Evolutionary conservation across 2,797 vertebrate genomes (phyloP).

Genomic region (Leontocebus nigricollis): DNA sequence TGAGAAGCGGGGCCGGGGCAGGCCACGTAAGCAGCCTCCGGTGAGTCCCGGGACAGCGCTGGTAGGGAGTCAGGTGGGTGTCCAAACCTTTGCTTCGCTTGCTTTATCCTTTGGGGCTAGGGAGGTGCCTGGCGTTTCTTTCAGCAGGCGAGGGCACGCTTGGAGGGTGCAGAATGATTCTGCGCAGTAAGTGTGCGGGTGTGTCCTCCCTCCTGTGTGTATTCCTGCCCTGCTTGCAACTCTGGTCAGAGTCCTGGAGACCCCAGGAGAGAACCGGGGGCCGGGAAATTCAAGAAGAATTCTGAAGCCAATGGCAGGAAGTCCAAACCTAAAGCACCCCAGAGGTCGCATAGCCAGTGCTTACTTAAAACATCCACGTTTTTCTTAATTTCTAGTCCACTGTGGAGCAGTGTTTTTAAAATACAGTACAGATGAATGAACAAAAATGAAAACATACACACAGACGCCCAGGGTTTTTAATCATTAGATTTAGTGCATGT

Average conservation of each 20-base stretch:
- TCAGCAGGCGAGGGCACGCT: background rate
- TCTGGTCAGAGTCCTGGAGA: background rate
- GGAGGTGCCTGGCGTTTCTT: background rate
- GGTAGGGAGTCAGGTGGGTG: constrained; percentile 74
- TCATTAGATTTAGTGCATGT: accelerated
- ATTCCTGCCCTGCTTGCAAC: accelerated
- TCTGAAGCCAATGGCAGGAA: background rate
- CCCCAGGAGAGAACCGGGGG: background rate
- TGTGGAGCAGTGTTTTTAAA: background rate
- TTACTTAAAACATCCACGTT: background rate
- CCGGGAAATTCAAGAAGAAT: background rate
- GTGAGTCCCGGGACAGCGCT: constrained; percentile 69
- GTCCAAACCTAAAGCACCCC: background rate
- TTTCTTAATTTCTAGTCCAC: background rate
- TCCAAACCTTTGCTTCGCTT: constrained; percentile 29
- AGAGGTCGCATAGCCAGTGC: background rate
- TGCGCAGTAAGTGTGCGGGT: accelerated
- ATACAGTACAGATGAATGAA: background rate
- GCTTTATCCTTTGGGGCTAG: constrained; percentile 24
- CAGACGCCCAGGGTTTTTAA: background rate
- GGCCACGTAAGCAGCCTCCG: constrained; percentile 94
- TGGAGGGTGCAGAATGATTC: too few relatives aligned
- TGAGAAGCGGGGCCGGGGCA: constrained; percentile 94
- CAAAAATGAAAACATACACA: background rate
- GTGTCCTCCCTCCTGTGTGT: accelerated